Base-by-base conservation (phyloP, 2,113 vertebrate species). In the Nibea coibor region DNA sequence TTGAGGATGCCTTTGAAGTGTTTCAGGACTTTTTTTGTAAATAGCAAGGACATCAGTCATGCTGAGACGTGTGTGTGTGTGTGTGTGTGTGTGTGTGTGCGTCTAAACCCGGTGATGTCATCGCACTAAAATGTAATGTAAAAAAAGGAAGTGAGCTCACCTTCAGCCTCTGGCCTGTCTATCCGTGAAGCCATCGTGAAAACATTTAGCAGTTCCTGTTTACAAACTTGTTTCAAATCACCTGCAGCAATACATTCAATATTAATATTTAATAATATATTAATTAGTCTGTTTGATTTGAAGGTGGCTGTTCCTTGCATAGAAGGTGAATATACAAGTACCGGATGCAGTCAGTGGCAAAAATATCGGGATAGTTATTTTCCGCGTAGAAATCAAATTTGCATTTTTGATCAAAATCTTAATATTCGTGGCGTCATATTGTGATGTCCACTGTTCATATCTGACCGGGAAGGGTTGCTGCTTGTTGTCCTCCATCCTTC, bases 1-100 rank as follows among this genome's bases (percentile, higher is more conserved):
- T 86, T 42, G 75, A 91, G 82, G 75, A 89, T 75, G 91, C 76
- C 78, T 92, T 92, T 87, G 84, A 92, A 91, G 89, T 89, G 87
- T 88, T 89, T 78, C 5, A 22, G 74, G 84, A 80, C 45, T 92
- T 90, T 85, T 72, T 78, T 75, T 59, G 76, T 72, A 93, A 90
- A 92, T 71, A 85, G 81, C 22, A 28, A 85, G 72, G 80, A 57
- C 85, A 91, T 91, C 87, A 80, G 78, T 91, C 93, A 92, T 53
- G 72, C 86, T 77, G 89, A 80, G 89, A 91, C 5, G 19, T 81
- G 54, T 57, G 64, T 69, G 20, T 57, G 64, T 63, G 31, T 35
- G 31, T 31, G 54, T 57, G 64, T 69, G 31, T 31, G 31, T 31
- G 54, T 57, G 64, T 69, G 20, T 57, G 64, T 69, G 20, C 10